Evolutionary conservation across 2,888 invertebrate species (phyloP).

Genomic region (Acanthosoma haemorrhoidale): DNA sequence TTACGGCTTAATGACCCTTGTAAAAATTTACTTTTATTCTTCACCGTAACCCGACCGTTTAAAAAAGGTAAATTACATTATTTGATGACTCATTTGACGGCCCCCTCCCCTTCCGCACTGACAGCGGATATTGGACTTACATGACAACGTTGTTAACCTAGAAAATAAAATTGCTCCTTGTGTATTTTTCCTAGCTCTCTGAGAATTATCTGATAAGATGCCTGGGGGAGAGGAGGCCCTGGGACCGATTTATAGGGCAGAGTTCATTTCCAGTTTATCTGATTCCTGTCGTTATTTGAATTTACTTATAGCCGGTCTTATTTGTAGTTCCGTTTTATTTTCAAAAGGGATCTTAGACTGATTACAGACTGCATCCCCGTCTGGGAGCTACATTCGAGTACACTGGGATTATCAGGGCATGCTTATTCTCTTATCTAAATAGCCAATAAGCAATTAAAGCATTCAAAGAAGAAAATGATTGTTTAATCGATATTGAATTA

Average conservation of each 20-base stretch:
- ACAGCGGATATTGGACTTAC: not conserved
- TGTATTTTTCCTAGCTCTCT: slow-evolving; percentile 9
- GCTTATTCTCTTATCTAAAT: no score
- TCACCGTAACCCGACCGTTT: not conserved
- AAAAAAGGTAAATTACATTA: slow-evolving; percentile 8
- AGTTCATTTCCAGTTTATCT: not conserved
- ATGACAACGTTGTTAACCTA: slow-evolving; percentile 8
- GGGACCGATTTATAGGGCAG: slow-evolving; percentile 7
- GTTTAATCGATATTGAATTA: no score
- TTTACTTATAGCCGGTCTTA: not conserved
- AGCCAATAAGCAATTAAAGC: no score
- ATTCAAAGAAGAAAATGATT: no score
- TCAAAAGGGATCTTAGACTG: slow-evolving; percentile 7
- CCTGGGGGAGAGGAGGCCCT: not conserved
- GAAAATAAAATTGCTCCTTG: slow-evolving; percentile 5
- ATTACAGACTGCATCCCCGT: not conserved
- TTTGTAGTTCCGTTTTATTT: not conserved
- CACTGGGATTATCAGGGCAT: no score
- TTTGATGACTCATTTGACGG: not conserved
- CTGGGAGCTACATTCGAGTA: no score
- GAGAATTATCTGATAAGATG: not conserved
- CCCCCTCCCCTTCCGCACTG: no score
- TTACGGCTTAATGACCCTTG: slow-evolving; percentile 8
- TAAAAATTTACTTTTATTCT: slow-evolving; percentile 12
- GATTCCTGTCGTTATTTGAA: slow-evolving; percentile 8